These are phyloP conservation scores for Petromus typicus DNA, from an alignment of 2,113 vertebrate genomes.

Conservation along the genomic window DNA sequence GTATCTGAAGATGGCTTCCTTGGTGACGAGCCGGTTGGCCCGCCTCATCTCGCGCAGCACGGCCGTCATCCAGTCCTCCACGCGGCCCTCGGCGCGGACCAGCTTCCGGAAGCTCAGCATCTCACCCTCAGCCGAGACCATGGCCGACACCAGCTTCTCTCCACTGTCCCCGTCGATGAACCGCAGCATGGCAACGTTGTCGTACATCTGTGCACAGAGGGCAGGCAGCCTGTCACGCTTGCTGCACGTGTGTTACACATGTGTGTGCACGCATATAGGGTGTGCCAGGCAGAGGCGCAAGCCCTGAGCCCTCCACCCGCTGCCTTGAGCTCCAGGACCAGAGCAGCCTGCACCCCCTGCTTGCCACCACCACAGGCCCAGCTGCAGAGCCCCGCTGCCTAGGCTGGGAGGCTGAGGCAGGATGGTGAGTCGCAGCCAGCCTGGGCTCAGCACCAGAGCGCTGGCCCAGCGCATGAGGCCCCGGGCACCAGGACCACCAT, in stretches of 20 bases:
- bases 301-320: background rate
- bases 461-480: background rate
- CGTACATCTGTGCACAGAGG: slow-evolving; percentile 92
- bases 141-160: slow-evolving; percentile 90
- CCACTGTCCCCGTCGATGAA: slow-evolving; percentile 88
- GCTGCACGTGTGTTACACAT: background rate
- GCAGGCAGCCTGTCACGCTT: no score
- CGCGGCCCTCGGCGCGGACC: slow-evolving; percentile 91
- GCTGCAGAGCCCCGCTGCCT: background rate
- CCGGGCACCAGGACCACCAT: background rate
- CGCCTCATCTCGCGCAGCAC: slow-evolving; percentile 94
- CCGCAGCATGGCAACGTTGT: slow-evolving; percentile 93
- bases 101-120: slow-evolving; percentile 92
- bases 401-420: background rate
- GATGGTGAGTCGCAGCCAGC: background rate
- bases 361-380: background rate
- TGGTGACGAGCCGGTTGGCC: slow-evolving; percentile 95
- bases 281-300: background rate
- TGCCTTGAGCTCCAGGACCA: background rate
- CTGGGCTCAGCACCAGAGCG: background rate
- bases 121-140: slow-evolving; percentile 96
- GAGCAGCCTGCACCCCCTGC: background rate
- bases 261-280: background rate
- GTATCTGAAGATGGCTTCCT: slow-evolving; percentile 96
- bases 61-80: slow-evolving; percentile 97